Conservation (phyloP, 2,888 invertebrate genomes). For the Galeruca laticollis region DNA sequence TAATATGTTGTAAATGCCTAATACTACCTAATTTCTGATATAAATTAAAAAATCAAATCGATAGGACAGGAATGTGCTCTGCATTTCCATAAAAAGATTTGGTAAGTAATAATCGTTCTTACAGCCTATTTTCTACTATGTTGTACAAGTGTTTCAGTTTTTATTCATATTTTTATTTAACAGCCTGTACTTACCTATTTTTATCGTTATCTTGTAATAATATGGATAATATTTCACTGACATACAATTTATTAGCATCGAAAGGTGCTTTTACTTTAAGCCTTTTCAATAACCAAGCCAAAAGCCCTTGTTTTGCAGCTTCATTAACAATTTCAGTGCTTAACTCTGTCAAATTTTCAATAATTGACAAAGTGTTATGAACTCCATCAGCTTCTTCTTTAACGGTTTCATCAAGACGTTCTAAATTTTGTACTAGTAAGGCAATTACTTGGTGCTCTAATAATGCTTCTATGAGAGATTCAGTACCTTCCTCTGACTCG, state of each 20-base stretch:
- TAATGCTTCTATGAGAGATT: constrained; percentile 87
- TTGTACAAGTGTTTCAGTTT: neutral
- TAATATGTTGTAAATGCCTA: too few species aligned
- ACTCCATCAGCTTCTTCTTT: constrained; percentile 97
- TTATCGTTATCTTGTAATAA: constrained; percentile 90
- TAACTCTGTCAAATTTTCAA: constrained; percentile 96
- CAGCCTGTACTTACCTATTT: constrained; percentile 70
- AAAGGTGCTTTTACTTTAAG: constrained; percentile 90
- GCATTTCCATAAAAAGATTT: neutral
- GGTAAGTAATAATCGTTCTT: neutral
- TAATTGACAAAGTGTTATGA: constrained; percentile 87
- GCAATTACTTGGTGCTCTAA: constrained; percentile 89
- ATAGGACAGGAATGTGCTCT: too few species aligned
- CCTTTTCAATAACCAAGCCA: constrained; percentile 93
- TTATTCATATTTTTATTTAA: neutral
- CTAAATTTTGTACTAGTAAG: constrained; percentile 91
- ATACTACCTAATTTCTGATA: too few species aligned
- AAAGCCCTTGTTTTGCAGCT: constrained; percentile 89
- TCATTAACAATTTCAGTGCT: constrained; percentile 85
- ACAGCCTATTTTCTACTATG: too few species aligned
- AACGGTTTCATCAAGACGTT: constrained; percentile 90
- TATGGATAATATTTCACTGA: constrained; percentile 95
- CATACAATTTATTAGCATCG: constrained; percentile 95
- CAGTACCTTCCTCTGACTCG: constrained; percentile 93
- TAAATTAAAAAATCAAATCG: too few species aligned